Base-by-base conservation (phyloP, 2,113 vertebrate species). In the Numenius arquata region DNA sequence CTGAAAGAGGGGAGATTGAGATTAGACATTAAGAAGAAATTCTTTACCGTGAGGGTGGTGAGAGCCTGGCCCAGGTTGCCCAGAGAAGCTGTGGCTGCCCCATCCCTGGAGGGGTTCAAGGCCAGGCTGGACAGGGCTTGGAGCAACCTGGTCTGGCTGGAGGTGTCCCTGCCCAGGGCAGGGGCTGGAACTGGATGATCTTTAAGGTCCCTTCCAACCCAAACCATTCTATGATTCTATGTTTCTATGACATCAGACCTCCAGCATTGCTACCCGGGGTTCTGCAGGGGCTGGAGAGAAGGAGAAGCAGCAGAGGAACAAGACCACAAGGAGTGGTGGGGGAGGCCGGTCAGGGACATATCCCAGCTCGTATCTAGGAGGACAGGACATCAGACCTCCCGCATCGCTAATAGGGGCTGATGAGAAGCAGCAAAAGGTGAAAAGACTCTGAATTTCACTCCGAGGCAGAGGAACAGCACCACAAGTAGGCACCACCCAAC, bases 391-490 rank as follows among this genome's bases (percentile, higher is more conserved):
- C 43, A 62, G 63, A 56, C 20, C 79, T 71, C 36, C 48, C 9
- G 53, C 1, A 4, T 4, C 3, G 29, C 55, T 62, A 34, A 47
- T 0, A n/a, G 21, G 41, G 63, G 71, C 11, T 86, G 81, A 59
- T 22, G 47, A 74, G 68, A 29, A 45, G 41, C 26, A 58, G 20
- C 27, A 59, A 36, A 27, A 62, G 7, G 27, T 27, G 65, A 53
- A 53, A 58, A 86, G 45, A 1, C 5, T 6, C 0, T 0, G 32
- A 29, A 29, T 79, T 82, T 59, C 23, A 3, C 26, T 12, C 27
- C 36, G 17, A 11, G 0, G 36, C 40, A n/a, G 67, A 63, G n/a
- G 26, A 79, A 52, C 9, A 27, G 26, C 56, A 8, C 0, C 0
- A 23, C n/a, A 48, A 53, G 25, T 3, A 67, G 12, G 20, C 48